phyloP scores from a whole-genome alignment of 2,113 vertebrate genomes.

The Leuciscus idus region DNA sequence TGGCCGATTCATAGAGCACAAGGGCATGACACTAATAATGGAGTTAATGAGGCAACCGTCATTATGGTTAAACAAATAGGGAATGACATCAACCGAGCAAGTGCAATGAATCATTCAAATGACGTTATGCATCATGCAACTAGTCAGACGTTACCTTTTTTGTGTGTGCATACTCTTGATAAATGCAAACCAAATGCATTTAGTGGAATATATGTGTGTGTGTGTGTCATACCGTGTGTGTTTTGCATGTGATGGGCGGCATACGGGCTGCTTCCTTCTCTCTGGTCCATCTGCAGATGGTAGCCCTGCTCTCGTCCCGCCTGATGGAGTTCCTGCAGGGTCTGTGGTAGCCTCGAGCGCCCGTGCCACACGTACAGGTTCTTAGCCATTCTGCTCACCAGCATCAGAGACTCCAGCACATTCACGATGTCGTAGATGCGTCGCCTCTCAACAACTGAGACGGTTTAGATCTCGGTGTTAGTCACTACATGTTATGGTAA shows the following conservation, averaged over 20 bases:
- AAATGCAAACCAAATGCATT: background rate
- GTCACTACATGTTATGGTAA: too few species aligned
- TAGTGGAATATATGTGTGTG: background rate
- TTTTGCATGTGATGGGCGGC: background rate
- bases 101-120: background rate
- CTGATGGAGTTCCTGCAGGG: conserved; percentile 82
- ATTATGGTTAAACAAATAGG: background rate
- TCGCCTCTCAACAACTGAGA: conserved; percentile 88
- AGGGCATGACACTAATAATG: background rate
- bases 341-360: conserved; percentile 83
- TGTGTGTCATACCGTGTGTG: background rate
- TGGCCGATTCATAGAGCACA: conserved; percentile 23
- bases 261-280: conserved; percentile 62
- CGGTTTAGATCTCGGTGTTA: too few species aligned
- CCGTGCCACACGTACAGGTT: conserved; percentile 95
- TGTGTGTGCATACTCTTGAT: background rate
- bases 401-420: conserved; percentile 94
- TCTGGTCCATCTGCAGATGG: conserved; percentile 85
- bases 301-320: conserved; percentile 88
- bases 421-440: conserved; percentile 98
- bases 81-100: background rate
- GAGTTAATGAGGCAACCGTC: background rate
- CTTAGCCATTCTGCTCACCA: conserved; percentile 95
- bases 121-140: background rate
- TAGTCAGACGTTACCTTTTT: background rate